Evolutionary conservation across 1,140 invertebrate genomes (phyloP).

Genomic region (Glomeris maerens): DNA sequence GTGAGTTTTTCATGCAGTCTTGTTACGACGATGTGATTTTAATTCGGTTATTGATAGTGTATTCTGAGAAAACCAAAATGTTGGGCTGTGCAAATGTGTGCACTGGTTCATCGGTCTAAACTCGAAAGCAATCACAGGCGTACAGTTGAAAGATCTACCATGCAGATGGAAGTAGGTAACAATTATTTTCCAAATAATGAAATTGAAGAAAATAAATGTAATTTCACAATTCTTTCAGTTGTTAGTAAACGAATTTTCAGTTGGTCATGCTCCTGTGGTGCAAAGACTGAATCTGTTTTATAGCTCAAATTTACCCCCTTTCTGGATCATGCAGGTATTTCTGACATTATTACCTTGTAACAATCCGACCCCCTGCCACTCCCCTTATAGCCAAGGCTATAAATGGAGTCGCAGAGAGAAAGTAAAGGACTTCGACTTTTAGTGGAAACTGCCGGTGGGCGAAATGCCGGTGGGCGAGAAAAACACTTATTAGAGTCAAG

Average conservation of each 20-base stretch:
- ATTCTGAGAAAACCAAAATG: conserved; percentile 28
- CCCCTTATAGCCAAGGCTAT: too few relatives aligned
- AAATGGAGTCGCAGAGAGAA: too few relatives aligned
- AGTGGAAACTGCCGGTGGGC: too few relatives aligned
- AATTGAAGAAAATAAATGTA: conserved; percentile 5
- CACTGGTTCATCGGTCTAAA: conserved; percentile 54
- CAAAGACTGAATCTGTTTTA: conserved; percentile 38
- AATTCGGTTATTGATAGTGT: conserved; percentile 22
- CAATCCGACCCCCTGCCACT: too few relatives aligned
- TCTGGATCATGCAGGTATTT: conserved; percentile 50
- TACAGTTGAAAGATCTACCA: conserved; percentile 69
- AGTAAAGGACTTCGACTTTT: too few relatives aligned
- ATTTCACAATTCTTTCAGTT: conserved; percentile 33
- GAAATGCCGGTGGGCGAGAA: too few relatives aligned
- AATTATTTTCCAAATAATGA: not conserved
- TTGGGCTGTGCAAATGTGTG: conserved; percentile 50
- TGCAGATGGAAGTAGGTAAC: conserved; percentile 52
- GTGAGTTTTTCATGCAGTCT: conserved; percentile 27
- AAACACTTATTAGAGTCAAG: too few relatives aligned
- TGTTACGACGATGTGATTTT: conserved; percentile 4
- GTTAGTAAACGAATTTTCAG: conserved; percentile 45
- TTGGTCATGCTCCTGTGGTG: conserved; percentile 28
- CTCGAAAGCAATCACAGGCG: conserved; percentile 59
- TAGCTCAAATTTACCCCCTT: conserved; percentile 40
- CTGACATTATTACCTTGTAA: not conserved